Conservation (phyloP, 2,113 vertebrate species). For the Vulpes lagopus region DNA sequence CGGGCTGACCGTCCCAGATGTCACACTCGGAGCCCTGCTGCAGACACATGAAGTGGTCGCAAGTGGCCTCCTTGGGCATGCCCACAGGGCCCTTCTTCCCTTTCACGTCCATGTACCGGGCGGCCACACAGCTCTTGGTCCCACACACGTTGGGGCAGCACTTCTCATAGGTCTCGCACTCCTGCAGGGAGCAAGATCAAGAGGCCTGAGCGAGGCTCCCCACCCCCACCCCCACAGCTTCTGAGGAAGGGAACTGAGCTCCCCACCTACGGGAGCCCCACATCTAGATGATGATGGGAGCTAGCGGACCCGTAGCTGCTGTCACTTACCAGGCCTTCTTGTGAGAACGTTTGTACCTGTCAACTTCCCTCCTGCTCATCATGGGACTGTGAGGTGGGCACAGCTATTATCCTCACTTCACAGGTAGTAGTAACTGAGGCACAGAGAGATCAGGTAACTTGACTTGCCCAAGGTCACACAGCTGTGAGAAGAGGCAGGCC, state of each 20-base stretch:
- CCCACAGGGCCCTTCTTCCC: slow-evolving; percentile 91
- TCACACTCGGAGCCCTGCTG: slow-evolving; percentile 98
- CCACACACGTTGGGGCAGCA: slow-evolving; percentile 99
- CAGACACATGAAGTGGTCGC: slow-evolving; percentile 94
- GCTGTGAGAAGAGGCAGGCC: not conserved
- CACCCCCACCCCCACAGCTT: rapidly evolving
- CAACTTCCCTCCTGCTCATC: not conserved
- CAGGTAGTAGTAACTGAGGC: not conserved
- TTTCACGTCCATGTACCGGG: slow-evolving; percentile 93
- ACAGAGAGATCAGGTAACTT: not conserved
- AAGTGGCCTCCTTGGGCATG: slow-evolving; percentile 94
- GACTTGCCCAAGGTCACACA: not conserved
- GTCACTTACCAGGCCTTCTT: not conserved
- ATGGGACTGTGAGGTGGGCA: rapidly evolving
- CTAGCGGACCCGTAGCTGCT: rapidly evolving
- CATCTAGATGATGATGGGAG: rapidly evolving
- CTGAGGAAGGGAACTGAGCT: not conserved
- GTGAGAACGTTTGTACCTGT: not conserved
- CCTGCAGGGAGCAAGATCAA: slow-evolving; percentile 85
- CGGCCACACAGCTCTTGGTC: slow-evolving; percentile 95
- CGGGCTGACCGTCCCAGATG: slow-evolving; percentile 96
- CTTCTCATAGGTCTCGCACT: slow-evolving; percentile 96
- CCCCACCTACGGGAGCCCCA: rapidly evolving
- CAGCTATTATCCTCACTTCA: not conserved
- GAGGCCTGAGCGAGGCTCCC: not conserved